phyloP scores from a whole-genome alignment of 2,888 invertebrate species.

The Alviniconcha strummeri region DNA sequence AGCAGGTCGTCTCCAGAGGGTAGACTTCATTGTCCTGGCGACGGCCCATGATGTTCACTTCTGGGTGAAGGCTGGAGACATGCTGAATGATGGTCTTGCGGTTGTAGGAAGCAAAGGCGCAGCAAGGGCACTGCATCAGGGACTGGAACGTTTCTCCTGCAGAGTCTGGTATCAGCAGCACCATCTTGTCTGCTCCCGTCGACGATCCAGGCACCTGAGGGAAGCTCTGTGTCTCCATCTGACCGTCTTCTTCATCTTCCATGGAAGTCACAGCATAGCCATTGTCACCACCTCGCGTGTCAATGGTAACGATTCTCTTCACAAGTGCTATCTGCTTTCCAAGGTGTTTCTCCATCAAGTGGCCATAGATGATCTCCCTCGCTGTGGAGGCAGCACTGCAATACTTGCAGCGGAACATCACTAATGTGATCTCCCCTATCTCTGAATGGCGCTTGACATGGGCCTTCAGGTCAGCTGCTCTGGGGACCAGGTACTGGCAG shows the following conservation, averaged over 20 bases:
- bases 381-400: constrained; percentile 48
- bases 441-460: constrained; percentile 48
- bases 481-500: constrained; percentile 47
- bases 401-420: constrained; percentile 47
- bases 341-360: constrained; percentile 48
- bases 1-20: constrained; percentile 26
- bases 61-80: constrained; percentile 39
- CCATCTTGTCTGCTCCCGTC: constrained; percentile 33
- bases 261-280: constrained; percentile 48
- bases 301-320: constrained; percentile 46
- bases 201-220: neutral
- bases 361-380: constrained; percentile 45
- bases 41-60: constrained; percentile 42
- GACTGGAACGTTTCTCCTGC: constrained; percentile 50
- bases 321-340: constrained; percentile 48
- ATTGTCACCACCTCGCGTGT: constrained; percentile 44
- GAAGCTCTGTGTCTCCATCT: neutral
- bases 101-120: constrained; percentile 45
- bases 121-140: constrained; percentile 54
- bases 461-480: constrained; percentile 46
- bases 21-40: constrained; percentile 36
- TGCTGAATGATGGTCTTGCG: constrained; percentile 44
- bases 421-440: constrained; percentile 45
- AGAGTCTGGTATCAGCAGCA: constrained; percentile 42
- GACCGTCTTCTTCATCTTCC: constrained; percentile 37